phyloP scores from a whole-genome alignment of 2,797 vertebrate genomes.

The Chaenodraco wilsoni region DNA sequence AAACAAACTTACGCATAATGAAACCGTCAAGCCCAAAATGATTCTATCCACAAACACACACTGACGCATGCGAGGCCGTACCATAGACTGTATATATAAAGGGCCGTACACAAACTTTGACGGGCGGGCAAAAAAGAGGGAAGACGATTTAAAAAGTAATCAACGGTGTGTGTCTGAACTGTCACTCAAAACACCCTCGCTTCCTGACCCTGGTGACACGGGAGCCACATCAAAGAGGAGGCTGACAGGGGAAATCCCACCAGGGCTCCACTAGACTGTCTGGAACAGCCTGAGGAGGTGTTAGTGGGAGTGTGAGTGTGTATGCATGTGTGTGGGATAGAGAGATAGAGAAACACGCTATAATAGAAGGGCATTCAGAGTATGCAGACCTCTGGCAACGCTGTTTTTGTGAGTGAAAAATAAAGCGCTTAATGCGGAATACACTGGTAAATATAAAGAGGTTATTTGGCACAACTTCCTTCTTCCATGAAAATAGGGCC shows the following conservation, averaged over 20 bases:
- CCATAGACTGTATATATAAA: too few relatives aligned
- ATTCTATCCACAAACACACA: constrained; percentile 21
- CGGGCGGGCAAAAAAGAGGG: neutral
- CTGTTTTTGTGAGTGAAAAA: too few relatives aligned
- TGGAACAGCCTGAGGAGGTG: constrained; percentile 53
- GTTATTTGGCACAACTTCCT: too few relatives aligned
- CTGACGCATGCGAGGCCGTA: neutral
- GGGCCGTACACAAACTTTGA: neutral
- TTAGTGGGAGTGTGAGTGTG: constrained; percentile 23
- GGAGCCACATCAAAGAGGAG: constrained; percentile 71
- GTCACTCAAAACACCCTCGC: constrained; percentile 67
- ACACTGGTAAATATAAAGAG: too few relatives aligned
- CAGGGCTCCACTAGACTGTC: constrained; percentile 34
- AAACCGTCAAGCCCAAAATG: constrained; percentile 15
- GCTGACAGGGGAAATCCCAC: constrained; percentile 66
- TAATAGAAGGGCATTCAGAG: too few relatives aligned
- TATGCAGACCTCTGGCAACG: too few relatives aligned
- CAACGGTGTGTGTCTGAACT: constrained; percentile 57
- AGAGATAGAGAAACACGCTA: constrained; percentile 11
- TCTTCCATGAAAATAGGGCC: too few relatives aligned
- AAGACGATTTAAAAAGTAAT: constrained; percentile 53
- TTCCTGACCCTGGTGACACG: constrained; percentile 70
- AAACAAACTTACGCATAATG: constrained; percentile 32
- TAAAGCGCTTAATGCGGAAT: too few relatives aligned
- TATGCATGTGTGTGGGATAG: neutral